Base-by-base conservation (phyloP, 2,797 vertebrate genomes). In the Falco naumanni region DNA sequence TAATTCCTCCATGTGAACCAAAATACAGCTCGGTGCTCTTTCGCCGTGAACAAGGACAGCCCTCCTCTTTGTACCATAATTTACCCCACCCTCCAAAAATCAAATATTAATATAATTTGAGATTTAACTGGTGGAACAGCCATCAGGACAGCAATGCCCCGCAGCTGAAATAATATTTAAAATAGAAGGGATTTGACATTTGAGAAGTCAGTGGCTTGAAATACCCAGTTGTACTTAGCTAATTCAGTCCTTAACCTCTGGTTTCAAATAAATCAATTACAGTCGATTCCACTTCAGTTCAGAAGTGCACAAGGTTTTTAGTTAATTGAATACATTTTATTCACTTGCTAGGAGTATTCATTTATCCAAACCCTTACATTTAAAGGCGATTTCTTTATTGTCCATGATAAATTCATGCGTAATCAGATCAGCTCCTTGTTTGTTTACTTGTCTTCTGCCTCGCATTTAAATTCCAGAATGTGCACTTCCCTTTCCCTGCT, bases 181-280 rank as follows among this genome's bases (percentile, higher is more conserved):
- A 98, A 98, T 98, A 98, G 98, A 99, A 97, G 96, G 97, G 97
- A 98, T 97, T 97, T 99, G 98, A 99, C 98, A 99, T 99, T 98
- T 98, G 98, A 99, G 98, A 98, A 99, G 98, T 98, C 98, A 98
- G 98, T 98, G 98, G 98, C 98, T 98, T 98, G 98, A 98, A 99
- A 99, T 99, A 99, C 98, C 98, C 99, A 98, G 98, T 98, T 99
- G 98, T 99, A 98, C 99, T 98, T 98, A 98, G 97, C 98, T 99
- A 99, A 99, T 99, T 99, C 98, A 99, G 98, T 99, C 98, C 98
- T 98, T 98, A 99, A 98, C 98, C 98, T 98, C 98, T 98, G 98
- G 98, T 99, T 98, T 98, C 98, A 98, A 98, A 98, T 99, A 98
- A 99, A 99, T 98, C 98, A 99, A 99, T 99, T 99, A 99, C 98